A percentile compares a stretch with the other conserved stretches of the same genome.
phyloP scores from a whole-genome alignment of 2,113 vertebrate species.

The Catagonus wagneri region DNA sequence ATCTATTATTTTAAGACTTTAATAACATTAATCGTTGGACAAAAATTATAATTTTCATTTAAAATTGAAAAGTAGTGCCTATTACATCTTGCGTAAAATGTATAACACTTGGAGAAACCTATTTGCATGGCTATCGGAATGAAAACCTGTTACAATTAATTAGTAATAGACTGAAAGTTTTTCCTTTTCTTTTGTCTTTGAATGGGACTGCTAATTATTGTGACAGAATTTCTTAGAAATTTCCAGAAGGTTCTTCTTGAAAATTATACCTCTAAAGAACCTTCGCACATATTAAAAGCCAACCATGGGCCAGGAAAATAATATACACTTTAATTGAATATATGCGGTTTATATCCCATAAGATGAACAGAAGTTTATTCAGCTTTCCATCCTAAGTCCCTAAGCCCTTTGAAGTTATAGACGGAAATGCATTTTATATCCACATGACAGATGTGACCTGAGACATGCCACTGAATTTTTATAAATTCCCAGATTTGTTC shows the following conservation, averaged over 20 bases:
- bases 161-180: not conserved
- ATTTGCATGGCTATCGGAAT: too few species aligned
- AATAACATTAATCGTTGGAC: too few species aligned
- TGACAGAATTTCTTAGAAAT: conserved; percentile 28
- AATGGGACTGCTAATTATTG: not conserved
- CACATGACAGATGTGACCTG: conserved; percentile 58
- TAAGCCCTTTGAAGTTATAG: conserved; percentile 60
- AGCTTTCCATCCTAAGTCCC: conserved; percentile 27
- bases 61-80: too few species aligned
- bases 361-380: conserved; percentile 61
- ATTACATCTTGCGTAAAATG: too few species aligned
- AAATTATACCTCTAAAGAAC: conserved; percentile 42
- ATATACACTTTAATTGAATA: conserved; percentile 53
- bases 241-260: conserved; percentile 31
- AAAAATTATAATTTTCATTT: too few species aligned
- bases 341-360: conserved; percentile 59
- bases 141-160: too few species aligned
- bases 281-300: conserved; percentile 32
- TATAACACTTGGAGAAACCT: too few species aligned
- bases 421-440: conserved; percentile 56
- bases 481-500: conserved; percentile 36
- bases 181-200: conserved; percentile 33
- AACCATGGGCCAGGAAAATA: conserved; percentile 51
- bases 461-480: conserved; percentile 5
- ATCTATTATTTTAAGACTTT: too few species aligned